Conservation (phyloP, 2,888 invertebrate genomes). For the Lasiommata megera region DNA sequence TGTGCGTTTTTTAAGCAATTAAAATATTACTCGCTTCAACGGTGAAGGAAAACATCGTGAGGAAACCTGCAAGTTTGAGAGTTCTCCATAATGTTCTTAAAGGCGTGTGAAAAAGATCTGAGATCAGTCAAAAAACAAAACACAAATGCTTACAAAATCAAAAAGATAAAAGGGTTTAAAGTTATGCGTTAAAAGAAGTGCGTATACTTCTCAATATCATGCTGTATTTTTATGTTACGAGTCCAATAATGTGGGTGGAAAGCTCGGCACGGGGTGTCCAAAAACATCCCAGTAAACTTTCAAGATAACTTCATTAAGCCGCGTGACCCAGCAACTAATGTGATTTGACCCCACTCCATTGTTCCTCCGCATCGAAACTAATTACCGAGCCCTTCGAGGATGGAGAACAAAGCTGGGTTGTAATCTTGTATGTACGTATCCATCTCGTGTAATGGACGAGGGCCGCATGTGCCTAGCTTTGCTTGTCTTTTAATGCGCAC, state of each 20-base stretch:
- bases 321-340: slow-evolving; percentile 53
- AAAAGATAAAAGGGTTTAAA: no score
- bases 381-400: slow-evolving; percentile 46
- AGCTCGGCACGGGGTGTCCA: background rate
- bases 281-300: slow-evolving; percentile 6
- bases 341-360: slow-evolving; percentile 44
- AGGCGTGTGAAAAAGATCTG: no score
- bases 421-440: slow-evolving; percentile 43
- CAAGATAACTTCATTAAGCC: slow-evolving; percentile 48
- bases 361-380: slow-evolving; percentile 41
- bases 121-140: no score
- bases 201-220: no score
- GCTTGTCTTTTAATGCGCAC: slow-evolving; percentile 30
- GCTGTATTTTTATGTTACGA: background rate
- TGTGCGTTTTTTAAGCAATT: no score
- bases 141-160: no score
- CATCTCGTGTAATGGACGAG: slow-evolving; percentile 23
- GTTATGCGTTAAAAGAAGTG: no score
- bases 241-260: background rate
- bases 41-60: no score
- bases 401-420: slow-evolving; percentile 50
- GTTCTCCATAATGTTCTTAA: no score
- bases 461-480: slow-evolving; percentile 7
- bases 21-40: no score
- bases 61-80: no score